Conservation (phyloP, 1,140 invertebrate species). For the Xylocopa sonorina region DNA sequence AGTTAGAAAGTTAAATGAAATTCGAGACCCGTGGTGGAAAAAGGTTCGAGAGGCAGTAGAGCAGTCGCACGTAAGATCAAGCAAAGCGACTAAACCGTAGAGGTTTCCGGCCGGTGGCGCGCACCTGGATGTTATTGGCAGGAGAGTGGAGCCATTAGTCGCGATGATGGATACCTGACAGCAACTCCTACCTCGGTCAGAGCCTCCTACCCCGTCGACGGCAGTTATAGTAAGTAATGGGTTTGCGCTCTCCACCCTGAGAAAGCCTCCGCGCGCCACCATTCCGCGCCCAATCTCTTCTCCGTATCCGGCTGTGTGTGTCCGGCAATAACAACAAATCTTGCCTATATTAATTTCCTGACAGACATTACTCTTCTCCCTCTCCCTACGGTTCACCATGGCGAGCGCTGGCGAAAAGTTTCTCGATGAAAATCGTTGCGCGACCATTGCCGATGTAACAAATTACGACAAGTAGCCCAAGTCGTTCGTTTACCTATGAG, state of each 20-base stretch:
- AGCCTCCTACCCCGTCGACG: conserved; percentile 78
- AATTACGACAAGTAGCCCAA: neutral
- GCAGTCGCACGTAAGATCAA: conserved; percentile 56
- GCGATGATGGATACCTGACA: conserved; percentile 82
- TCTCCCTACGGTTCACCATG: conserved; percentile 66
- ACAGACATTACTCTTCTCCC: conserved; percentile 76
- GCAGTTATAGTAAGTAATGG: conserved; percentile 82
- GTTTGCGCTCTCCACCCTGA: conserved; percentile 79
- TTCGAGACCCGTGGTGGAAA: neutral
- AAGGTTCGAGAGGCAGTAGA: neutral
- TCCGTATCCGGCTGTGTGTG: conserved; percentile 31
- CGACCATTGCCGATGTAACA: neutral
- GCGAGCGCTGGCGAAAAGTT: conserved; percentile 74
- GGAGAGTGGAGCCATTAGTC: conserved; percentile 81
- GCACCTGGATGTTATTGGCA: conserved; percentile 80
- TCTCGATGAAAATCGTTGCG: conserved; percentile 69
- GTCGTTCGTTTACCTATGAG: neutral
- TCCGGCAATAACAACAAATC: conserved; percentile 81
- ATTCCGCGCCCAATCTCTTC: conserved; percentile 44
- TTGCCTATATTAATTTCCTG: conserved; percentile 81
- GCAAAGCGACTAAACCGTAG: conserved; percentile 46
- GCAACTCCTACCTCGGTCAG: conserved; percentile 67
- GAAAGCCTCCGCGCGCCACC: conserved; percentile 74
- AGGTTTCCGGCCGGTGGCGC: conserved; percentile 63
- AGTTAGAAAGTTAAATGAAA: neutral